Base-by-base conservation (phyloP, 2,797 vertebrate species). In the Acanthis flammea region DNA sequence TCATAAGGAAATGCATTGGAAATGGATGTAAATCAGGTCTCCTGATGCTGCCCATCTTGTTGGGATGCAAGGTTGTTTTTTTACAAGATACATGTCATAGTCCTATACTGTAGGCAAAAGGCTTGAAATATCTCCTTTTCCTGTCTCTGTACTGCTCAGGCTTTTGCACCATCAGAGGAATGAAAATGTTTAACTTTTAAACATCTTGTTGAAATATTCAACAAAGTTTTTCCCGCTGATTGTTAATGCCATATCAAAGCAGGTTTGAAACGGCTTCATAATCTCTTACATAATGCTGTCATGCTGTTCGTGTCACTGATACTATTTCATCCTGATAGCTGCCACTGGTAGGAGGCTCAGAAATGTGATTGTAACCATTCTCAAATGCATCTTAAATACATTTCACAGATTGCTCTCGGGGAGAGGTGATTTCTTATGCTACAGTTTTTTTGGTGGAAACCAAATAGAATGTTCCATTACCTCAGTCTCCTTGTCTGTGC, bases 231-330 rank as follows among this genome's bases (percentile, higher is more conserved):
- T 61, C 84, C 88, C 0, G 3, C 78, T 95, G 96, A 93, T 95
- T 82, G 57, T 86, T 95, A 93, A 93, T 92, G 88, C 72, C 4
- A 5, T 89, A 95, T 95, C 92, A 96, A 94, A 97, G 84, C 39
- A 89, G 47, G 61, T 77, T 94, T 85, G 86, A 96, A 94, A 92
- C 28, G 10, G 78, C 92, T 89, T 95, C 93, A 82, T 90, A 94
- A 95, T 94, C 75, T 95, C 81, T 95, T 95, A 89, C 91, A 92
- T 95, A 96, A 96, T 82, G 81, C 78, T 89, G 91, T 95, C 96
- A 92, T 65, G 65, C 95, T 95, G 92, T 70, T 95, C 51, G 3
- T 94, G 84, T 95, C 94, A 90, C 72, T 77, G 84, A 91, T 80
- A 53, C 50, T 95, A 72, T 94, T 95, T 93, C 84, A 93, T 96